Evolutionary conservation across 2,888 invertebrate genomes (phyloP), one percentile per base, ranked within the genome.

Genomic region (Trissoscelio sp.): DNA sequence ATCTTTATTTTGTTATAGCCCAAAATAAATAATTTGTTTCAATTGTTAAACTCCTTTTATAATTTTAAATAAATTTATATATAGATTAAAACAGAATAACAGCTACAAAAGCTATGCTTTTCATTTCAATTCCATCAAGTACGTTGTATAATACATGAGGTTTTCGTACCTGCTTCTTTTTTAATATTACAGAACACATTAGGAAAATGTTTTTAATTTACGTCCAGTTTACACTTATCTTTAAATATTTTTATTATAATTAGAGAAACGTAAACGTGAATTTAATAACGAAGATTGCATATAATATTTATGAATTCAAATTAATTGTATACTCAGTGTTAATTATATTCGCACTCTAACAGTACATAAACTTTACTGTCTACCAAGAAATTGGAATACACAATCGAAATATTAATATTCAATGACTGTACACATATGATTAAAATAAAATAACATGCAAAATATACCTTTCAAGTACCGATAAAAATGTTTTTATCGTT

Each of bases 321-420:
- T 58, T 58, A 22, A 58, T 5, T 58, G 12, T 58, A 9, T 58
- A 42, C 39, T 14, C 39, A 42, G 46, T 46, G 39, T 67, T 67
- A 67, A 67, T 53, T 67, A 67, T 67, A 67, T 53, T 51, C 51
- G 22, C 37, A 37, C 51, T 64, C 16, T 42, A 42, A 42, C 16
- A 39, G 37, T 22, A 51, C 24, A 28, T 22, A 53, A 48, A 67
- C 51, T 53, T 67, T 42, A 53, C 53, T 18, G 66, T 53, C 16
- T 42, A 28, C 66, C 39, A 46, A 67, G 53, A 39, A 66, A 66
- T 51, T 66, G 37, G 31, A 7, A 9, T 66, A 66, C 37, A 66
- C 37, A 66, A 51, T 39, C 51, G 24, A 66, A 66, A 39, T 39
- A 48, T 51, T 66, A 51, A 66, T 66, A 51, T 66, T 66, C 66